These are phyloP conservation scores for Pyrgilauda ruficollis DNA, from an alignment of 2,113 vertebrate species.

Conservation along the genomic window DNA sequence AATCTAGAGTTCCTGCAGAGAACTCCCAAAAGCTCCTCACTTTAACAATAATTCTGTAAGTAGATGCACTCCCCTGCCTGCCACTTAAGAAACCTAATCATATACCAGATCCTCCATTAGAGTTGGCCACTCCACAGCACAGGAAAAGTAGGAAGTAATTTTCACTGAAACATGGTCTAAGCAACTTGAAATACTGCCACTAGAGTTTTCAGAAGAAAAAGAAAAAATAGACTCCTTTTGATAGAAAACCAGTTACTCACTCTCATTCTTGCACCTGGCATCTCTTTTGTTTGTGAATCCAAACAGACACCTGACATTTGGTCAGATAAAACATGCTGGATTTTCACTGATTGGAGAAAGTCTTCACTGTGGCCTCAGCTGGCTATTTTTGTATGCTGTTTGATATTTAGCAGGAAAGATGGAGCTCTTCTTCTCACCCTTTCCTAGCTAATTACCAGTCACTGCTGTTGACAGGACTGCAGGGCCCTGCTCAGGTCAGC, in stretches of 20 bases:
- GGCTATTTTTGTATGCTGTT: background rate
- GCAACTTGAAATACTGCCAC: constrained; percentile 7
- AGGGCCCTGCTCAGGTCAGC: background rate
- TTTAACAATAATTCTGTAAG: constrained; percentile 4
- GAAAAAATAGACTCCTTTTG: constrained; percentile 3
- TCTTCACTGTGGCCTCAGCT: background rate
- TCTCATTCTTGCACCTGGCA: constrained; percentile 1
- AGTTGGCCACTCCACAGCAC: constrained; percentile 2
- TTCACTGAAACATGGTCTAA: constrained; percentile 16
- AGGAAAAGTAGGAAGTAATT: constrained; percentile 24
- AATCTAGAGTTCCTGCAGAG: background rate
- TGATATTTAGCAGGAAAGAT: background rate
- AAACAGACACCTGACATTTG: constrained; percentile 12
- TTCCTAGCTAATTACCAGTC: background rate
- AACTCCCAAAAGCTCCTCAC: constrained; percentile 40
- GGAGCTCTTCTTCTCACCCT: background rate
- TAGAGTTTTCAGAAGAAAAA: constrained; percentile 22
- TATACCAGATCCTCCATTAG: constrained; percentile 10
- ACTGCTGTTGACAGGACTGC: background rate
- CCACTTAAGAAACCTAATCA: constrained; percentile 41
- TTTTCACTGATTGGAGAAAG: background rate
- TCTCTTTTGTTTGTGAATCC: constrained; percentile 35
- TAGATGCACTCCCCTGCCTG: background rate
- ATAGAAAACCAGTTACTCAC: background rate
- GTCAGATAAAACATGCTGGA: background rate